Conservation (phyloP, 2,888 invertebrate species). For the Rambutsinella grinnellia region DNA sequence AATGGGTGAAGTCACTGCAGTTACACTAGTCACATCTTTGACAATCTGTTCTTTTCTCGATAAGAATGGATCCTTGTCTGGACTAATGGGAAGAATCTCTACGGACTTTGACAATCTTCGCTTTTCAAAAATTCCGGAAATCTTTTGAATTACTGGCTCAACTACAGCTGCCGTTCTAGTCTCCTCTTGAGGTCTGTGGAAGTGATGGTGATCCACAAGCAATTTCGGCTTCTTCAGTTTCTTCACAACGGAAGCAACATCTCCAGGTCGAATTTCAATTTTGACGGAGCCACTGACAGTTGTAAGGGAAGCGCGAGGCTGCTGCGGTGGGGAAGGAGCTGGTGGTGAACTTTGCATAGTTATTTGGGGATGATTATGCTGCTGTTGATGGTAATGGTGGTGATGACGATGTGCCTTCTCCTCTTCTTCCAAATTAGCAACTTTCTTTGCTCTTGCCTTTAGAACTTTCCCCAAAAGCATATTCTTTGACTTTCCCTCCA, state of each 20-base stretch:
- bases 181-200: not conserved
- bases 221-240: conserved; percentile 41
- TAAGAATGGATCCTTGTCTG: conserved; percentile 31
- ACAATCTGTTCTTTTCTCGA: conserved; percentile 27
- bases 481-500: conserved; percentile 66
- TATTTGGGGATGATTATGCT: not conserved
- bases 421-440: conserved; percentile 65
- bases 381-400: conserved; percentile 9
- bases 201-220: not conserved
- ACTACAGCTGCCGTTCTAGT: not conserved
- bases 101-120: conserved; percentile 44
- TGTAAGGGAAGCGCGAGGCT: conserved; percentile 21
- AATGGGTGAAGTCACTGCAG: conserved; percentile 33
- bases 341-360: not conserved
- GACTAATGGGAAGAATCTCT: conserved; percentile 43
- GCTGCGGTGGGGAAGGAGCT: conserved; percentile 9
- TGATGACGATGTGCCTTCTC: conserved; percentile 58
- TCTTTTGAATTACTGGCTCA: conserved; percentile 28
- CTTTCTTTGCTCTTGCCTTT: conserved; percentile 65
- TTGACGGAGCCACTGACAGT: conserved; percentile 41
- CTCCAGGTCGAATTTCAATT: conserved; percentile 38
- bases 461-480: conserved; percentile 66
- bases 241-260: conserved; percentile 41
- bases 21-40: conserved; percentile 42
- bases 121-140: conserved; percentile 41